Base-by-base conservation (phyloP, 2,797 vertebrate species). In the Urocyon cinereoargenteus region DNA sequence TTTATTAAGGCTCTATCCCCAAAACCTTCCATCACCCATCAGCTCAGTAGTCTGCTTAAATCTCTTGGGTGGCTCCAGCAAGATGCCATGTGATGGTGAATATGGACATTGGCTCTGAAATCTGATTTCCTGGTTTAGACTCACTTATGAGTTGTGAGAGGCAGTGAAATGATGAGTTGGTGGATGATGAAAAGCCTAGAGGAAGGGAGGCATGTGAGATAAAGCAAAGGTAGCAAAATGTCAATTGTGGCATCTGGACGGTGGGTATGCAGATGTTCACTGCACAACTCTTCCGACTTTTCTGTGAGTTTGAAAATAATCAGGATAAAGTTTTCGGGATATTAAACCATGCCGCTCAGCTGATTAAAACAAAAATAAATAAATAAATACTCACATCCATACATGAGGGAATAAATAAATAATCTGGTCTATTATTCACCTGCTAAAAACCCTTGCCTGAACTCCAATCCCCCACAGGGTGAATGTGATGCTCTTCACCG, bases 1-100 rank as follows among this genome's bases (percentile, higher is more conserved):
- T 21, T 15, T 15, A 12, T 36, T 2, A 61, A 78, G 18, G 55
- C 26, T 92, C 36, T 14, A 22, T 6, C 21, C 22, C 11, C 16
- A 2, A n/a, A 36, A 19, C 55, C 16, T 31, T 28, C 31, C n/a
- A 36, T 45, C 61, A 28, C 68, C 22, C 53, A 26, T 14, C 51
- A 57, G 10, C 24, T 75, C 62, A 21, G 9, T 5, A 10, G 4
- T 88, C 40, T 31, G 14, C 59, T 62, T 53, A 45, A 68, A 57
- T 55, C 19, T 22, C 66, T 66, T 12, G 0, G 7, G 31, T 1
- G 57, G 62, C 8, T 51, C 86, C 49, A 19, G 36, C 22, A 4
- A 26, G 53, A 22, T 8, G 22, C n/a, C 2, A 0, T 4, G 34
- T 28, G 24, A 9, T 1, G 14, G n/a, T 26, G 15, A 51, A 1